Percentiles rank a stretch among this genome's conserved stretches.
phyloP scores from a whole-genome alignment of 2,888 invertebrate genomes.

The Acheta domesticus region DNA sequence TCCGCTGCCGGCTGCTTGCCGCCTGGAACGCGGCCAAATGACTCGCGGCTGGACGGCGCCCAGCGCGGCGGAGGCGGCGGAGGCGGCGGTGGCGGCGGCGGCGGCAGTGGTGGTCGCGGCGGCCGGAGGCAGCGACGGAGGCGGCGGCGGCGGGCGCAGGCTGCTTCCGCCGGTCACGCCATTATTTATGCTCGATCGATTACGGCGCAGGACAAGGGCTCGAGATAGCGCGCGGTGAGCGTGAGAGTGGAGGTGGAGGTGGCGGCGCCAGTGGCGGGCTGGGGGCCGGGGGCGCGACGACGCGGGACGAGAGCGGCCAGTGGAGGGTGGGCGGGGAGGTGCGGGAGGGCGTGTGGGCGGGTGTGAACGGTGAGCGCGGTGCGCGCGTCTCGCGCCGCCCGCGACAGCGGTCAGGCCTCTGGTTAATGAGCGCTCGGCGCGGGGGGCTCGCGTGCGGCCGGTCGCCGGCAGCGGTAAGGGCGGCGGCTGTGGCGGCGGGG shows the following conservation, averaged over 20 bases:
- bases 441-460: not conserved
- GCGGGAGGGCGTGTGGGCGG: not conserved
- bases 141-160: not conserved
- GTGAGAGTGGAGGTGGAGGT: not conserved
- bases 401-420: not conserved
- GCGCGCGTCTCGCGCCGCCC: not conserved
- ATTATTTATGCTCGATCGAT: conserved; percentile 18
- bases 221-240: not conserved
- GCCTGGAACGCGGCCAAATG: conserved; percentile 18
- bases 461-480: not conserved
- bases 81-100: not conserved
- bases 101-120: not conserved
- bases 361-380: not conserved
- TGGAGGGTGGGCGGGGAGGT: too few species aligned
- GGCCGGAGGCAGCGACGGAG: not conserved
- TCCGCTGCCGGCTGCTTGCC: not conserved
- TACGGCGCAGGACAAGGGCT: conserved; percentile 1
- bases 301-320: too few species aligned
- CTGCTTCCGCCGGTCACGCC: conserved; percentile 7
- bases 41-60: conserved; percentile 7
- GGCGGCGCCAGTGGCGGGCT: too few species aligned
- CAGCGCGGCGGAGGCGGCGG: not conserved
- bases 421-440: not conserved
- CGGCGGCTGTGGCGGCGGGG: not conserved
- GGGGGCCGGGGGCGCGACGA: too few species aligned